A percentile compares a stretch with the other conserved stretches of the same genome.
phyloP scores from a whole-genome alignment of 2,797 vertebrate genomes.

The Lagodon rhomboides region DNA sequence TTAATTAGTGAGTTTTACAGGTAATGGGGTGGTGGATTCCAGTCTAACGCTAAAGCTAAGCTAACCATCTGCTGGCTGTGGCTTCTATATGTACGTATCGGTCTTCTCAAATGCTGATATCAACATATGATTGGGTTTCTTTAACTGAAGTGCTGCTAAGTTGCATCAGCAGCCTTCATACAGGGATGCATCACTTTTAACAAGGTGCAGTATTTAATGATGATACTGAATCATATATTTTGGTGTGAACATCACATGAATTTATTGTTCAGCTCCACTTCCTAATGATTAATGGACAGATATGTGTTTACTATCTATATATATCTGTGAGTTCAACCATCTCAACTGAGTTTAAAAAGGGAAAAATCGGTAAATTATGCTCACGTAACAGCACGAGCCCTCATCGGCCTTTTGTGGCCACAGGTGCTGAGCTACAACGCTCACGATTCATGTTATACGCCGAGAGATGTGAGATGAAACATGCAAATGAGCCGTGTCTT shows the following conservation, averaged over 20 bases:
- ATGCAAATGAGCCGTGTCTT: slow-evolving; percentile 63
- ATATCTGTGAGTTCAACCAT: slow-evolving; percentile 12
- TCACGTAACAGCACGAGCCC: slow-evolving; percentile 27
- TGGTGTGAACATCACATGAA: slow-evolving; percentile 1
- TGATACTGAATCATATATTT: neutral
- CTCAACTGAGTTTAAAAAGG: slow-evolving; percentile 28
- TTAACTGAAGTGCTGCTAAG: no score
- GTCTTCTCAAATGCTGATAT: neutral
- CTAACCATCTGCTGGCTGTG: neutral
- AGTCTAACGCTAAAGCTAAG: neutral
- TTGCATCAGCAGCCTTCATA: no score
- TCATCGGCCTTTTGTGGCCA: slow-evolving; percentile 52
- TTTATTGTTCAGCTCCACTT: slow-evolving; percentile 9
- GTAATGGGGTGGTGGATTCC: neutral
- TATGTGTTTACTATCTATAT: neutral
- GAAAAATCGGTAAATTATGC: slow-evolving; percentile 60
- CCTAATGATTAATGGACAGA: slow-evolving; percentile 15
- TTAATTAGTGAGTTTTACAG: neutral
- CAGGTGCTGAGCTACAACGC: slow-evolving; percentile 62
- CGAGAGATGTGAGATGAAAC: slow-evolving; percentile 62
- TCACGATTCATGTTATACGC: slow-evolving; percentile 43
- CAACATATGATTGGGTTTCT: no score
- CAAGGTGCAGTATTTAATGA: neutral
- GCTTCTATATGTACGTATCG: neutral
- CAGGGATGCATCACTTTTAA: neutral